A percentile compares a stretch with the other conserved stretches of the same genome.
Evolutionary conservation across 2,113 vertebrate genomes (phyloP).

Genomic region (Phylloscopus whistleri): DNA sequence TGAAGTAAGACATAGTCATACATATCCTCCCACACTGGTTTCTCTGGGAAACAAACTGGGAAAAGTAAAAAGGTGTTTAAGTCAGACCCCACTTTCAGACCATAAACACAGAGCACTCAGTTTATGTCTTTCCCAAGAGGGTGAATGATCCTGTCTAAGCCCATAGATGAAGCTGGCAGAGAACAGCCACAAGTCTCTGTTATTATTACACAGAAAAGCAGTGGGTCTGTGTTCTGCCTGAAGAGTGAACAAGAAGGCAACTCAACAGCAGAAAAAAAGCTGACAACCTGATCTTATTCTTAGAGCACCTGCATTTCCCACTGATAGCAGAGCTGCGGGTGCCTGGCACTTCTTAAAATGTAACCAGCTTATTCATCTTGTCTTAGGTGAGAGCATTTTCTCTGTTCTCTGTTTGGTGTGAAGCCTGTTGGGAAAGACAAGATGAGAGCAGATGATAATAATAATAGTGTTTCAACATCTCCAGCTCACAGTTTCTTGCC

Average conservation of each 20-base stretch:
- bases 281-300: not conserved
- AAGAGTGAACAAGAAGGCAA: not conserved
- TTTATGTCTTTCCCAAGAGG: not conserved
- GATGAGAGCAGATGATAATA: slow-evolving; percentile 40
- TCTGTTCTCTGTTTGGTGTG: slow-evolving; percentile 6
- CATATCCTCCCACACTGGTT: not conserved
- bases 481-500: slow-evolving; percentile 20
- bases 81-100: not conserved
- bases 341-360: slow-evolving; percentile 39
- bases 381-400: slow-evolving; percentile 1
- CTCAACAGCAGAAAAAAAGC: not conserved
- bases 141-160: not conserved
- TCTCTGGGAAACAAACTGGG: not conserved
- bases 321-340: not conserved
- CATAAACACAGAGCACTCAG: not conserved
- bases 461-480: slow-evolving; percentile 9
- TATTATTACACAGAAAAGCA: not conserved
- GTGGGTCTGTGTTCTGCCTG: not conserved
- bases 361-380: not conserved
- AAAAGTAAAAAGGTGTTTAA: not conserved
- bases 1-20: not conserved
- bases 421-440: slow-evolving; percentile 20
- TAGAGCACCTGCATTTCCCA: slow-evolving; percentile 41
- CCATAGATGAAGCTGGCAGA: not conserved
- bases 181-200: rapidly evolving